Evolutionary conservation across 2,113 vertebrate genomes (phyloP).

Genomic region (Gymnobelideus leadbeateri): DNA sequence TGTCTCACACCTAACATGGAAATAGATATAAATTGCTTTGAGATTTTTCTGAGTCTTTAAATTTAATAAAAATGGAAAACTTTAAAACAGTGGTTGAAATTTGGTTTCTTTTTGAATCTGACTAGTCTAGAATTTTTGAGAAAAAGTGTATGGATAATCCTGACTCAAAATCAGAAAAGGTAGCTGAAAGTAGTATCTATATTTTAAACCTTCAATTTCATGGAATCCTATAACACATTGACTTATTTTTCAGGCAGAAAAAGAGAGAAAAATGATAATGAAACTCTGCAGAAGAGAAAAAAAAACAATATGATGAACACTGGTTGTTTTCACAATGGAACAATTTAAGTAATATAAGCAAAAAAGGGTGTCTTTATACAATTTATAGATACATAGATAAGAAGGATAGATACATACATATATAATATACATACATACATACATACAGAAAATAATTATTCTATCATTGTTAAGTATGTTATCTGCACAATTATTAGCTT

Average conservation of each 20-base stretch:
- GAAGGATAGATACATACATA: too few species aligned
- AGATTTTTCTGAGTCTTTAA: constrained; percentile 34
- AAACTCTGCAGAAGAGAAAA: background rate
- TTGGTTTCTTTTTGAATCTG: background rate
- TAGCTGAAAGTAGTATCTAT: background rate
- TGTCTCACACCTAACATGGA: too few species aligned
- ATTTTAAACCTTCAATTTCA: constrained; percentile 48
- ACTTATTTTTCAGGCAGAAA: background rate
- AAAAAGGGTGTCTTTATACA: background rate
- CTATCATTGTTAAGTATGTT: constrained; percentile 19
- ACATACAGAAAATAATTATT: background rate
- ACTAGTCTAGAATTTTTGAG: constrained; percentile 29
- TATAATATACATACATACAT: background rate
- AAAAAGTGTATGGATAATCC: constrained; percentile 37
- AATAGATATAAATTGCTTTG: too few species aligned
- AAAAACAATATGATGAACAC: background rate
- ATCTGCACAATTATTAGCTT: background rate
- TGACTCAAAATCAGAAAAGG: constrained; percentile 26
- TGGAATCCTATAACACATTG: background rate
- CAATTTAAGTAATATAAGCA: background rate
- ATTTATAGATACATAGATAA: too few species aligned
- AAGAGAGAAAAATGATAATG: constrained; percentile 3
- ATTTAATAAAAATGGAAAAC: constrained; percentile 44
- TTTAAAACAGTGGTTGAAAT: background rate
- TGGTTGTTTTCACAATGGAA: constrained; percentile 19